Percentiles rank a stretch among this genome's conserved stretches.
Conservation (phyloP, 1,140 invertebrate genomes). For the Trichoplusia ni region DNA sequence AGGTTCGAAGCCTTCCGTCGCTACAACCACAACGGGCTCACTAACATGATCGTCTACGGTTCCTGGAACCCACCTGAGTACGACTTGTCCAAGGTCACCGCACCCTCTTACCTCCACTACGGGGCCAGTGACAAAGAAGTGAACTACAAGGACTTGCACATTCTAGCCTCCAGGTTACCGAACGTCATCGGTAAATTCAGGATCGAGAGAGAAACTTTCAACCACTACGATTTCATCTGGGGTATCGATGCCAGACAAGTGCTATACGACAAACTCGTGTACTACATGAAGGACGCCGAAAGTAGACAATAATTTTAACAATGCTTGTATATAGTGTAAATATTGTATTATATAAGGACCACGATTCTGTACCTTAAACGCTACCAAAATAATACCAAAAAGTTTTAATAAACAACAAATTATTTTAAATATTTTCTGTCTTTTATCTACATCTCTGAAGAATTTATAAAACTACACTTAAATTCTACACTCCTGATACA, state of each 20-base stretch:
- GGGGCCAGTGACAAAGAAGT: conserved; percentile 83
- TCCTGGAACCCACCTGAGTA: conserved; percentile 81
- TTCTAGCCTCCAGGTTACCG: conserved; percentile 71
- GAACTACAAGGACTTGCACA: conserved; percentile 82
- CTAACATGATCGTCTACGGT: conserved; percentile 79
- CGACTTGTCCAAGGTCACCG: conserved; percentile 83
- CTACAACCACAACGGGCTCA: conserved; percentile 73
- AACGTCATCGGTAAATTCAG: conserved; percentile 71
- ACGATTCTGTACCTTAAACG: too few relatives aligned
- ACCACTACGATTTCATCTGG: conserved; percentile 86
- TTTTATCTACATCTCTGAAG: too few relatives aligned
- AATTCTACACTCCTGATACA: too few relatives aligned
- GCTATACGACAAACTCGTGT: conserved; percentile 71
- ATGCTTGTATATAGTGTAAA: conserved; percentile 4
- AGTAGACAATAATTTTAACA: background rate
- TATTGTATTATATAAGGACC: conserved; percentile 3
- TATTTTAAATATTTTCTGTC: too few relatives aligned
- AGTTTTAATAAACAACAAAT: too few relatives aligned
- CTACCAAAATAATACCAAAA: too few relatives aligned
- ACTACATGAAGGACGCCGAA: conserved; percentile 27
- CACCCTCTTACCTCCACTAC: conserved; percentile 83
- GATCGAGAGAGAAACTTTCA: conserved; percentile 82
- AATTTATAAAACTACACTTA: too few relatives aligned
- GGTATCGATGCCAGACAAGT: conserved; percentile 79
- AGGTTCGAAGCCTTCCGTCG: conserved; percentile 69